Evolutionary conservation across 2,113 vertebrate genomes (phyloP).

Genomic region (Oncorhynchus clarkii): DNA sequence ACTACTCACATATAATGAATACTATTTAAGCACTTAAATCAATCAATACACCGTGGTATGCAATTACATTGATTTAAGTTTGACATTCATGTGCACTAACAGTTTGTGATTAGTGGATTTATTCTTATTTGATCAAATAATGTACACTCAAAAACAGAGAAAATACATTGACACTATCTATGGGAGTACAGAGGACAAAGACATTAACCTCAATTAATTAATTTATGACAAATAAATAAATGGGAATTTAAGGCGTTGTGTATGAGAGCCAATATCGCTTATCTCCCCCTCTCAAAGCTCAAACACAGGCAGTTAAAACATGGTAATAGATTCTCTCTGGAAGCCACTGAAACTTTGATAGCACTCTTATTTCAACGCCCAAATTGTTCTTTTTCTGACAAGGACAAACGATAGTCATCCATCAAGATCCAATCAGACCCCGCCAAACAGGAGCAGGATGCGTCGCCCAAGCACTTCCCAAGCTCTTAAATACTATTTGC

Average conservation of each 20-base stretch:
- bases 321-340: constrained; percentile 85
- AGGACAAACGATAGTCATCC: constrained; percentile 91
- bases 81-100: not conserved
- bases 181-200: constrained; percentile 48
- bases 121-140: not conserved
- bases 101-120: not conserved
- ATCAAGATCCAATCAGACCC: constrained; percentile 84
- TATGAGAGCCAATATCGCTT: constrained; percentile 68
- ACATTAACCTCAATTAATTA: constrained; percentile 25
- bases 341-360: constrained; percentile 87
- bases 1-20: not conserved
- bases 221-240: constrained; percentile 13
- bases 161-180: not conserved
- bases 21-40: not conserved
- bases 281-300: constrained; percentile 64
- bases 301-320: constrained; percentile 62
- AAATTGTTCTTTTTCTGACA: constrained; percentile 84
- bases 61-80: not conserved
- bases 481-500: constrained; percentile 81
- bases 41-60: not conserved
- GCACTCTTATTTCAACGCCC: constrained; percentile 84
- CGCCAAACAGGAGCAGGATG: constrained; percentile 5
- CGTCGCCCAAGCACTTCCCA: constrained; percentile 59
- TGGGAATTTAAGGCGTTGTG: constrained; percentile 23
- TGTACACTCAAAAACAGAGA: constrained; percentile 5